Base-by-base conservation (phyloP, 1,140 invertebrate genomes). In the Phthorimaea operculella region DNA sequence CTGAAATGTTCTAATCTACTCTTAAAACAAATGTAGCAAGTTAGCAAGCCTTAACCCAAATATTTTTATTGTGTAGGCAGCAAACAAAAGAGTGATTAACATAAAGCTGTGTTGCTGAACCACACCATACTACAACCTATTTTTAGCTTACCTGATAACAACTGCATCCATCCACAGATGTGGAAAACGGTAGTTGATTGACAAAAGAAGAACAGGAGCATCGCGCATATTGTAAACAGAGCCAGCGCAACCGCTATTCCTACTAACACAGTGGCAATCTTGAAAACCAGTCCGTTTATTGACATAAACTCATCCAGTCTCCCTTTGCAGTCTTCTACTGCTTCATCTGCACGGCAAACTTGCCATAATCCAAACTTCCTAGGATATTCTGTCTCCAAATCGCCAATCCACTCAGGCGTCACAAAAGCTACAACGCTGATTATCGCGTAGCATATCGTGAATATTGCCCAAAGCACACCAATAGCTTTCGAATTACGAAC, bases 401-500 rank as follows among this genome's bases (percentile, higher is more conserved):
- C 91, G 0, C 88, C 97, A 71, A 91, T 93, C 94, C 97, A 99
- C 86, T 99, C 96, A 7, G 97, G 96, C 53, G 97, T 97, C 14
- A 98, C 91, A 78, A 99, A 98, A 0, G 96, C 93, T 14, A 99
- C 96, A 55, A 97, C 91, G 54, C 92, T 92, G 69, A 99, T 97
- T 67, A 99, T 98, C 51, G 95, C 94, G 82, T 96, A 98, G 85
- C 97, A 98, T 71, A 98, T 94, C 52, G 95, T 94, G 79, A 99
- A 98, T 64, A 98, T 94, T 16, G 93, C 96, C 98, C 98, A 99
- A 47, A 98, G 87, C 14, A 99, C 96, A 42, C 95, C 96, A 54
- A 99, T 96, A 39, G 97, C 96, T 87, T 97, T 96, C 48, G 95
- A 96, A 89, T 98, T 98, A 70, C 96, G 89, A 44, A 97, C 93